Conservation (phyloP, 2,113 vertebrate species). For the Platanista minor region DNA sequence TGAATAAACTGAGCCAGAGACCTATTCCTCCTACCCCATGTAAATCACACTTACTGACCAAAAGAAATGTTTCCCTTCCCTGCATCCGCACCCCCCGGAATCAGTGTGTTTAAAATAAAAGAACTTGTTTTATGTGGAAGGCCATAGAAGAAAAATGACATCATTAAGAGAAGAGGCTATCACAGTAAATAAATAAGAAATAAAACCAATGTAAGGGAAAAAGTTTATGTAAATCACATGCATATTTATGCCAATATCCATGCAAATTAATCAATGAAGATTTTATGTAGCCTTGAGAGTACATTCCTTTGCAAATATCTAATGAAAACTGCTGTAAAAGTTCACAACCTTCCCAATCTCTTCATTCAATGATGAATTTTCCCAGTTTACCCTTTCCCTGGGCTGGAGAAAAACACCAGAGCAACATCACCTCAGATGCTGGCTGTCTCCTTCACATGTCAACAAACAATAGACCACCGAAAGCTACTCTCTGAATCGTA, state of each 20-base stretch:
- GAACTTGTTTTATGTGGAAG: background rate
- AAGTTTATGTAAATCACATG: constrained; percentile 5
- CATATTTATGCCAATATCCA: constrained; percentile 48
- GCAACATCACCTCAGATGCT: background rate
- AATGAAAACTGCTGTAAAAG: background rate
- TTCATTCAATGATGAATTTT: background rate
- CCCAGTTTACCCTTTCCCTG: background rate
- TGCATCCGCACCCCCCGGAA: background rate
- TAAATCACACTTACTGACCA: background rate
- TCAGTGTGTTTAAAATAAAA: background rate
- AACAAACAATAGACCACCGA: background rate
- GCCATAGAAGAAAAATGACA: background rate
- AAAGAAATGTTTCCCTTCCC: background rate
- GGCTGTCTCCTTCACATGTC: background rate
- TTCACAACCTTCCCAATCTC: background rate
- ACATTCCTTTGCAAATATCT: constrained; percentile 7
- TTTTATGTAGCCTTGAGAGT: background rate
- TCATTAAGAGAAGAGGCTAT: background rate
- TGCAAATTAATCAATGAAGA: background rate
- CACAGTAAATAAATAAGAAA: constrained; percentile 55
- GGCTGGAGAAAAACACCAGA: background rate
- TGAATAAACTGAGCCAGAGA: background rate
- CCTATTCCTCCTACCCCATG: background rate
- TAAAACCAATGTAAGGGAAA: constrained; percentile 13
- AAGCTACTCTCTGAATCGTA: background rate